phyloP scores from a whole-genome alignment of 2,888 invertebrate species.

The Amphipyra berbera region DNA sequence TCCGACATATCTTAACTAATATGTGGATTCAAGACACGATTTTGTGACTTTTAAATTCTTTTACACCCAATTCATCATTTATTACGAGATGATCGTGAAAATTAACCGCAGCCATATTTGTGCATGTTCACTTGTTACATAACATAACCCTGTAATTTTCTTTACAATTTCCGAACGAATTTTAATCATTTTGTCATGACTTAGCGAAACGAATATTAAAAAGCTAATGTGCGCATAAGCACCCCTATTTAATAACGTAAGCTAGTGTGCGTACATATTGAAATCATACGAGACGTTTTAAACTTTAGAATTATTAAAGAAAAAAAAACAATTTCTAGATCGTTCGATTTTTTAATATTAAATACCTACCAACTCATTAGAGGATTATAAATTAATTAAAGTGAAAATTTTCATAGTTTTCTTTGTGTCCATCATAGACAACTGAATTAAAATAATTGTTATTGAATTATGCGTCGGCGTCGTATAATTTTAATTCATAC shows the following conservation, averaged over 20 bases:
- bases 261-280: constrained; percentile 23
- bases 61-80: not conserved
- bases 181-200: constrained; percentile 59
- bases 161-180: constrained; percentile 51
- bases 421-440: too few relatives aligned
- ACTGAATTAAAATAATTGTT: not conserved
- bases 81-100: constrained; percentile 11
- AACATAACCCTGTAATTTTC: constrained; percentile 72
- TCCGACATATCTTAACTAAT: not conserved
- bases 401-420: too few relatives aligned
- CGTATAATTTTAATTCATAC: constrained; percentile 42
- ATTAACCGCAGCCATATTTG: constrained; percentile 31
- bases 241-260: constrained; percentile 62
- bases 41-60: too few relatives aligned
- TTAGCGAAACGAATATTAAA: constrained; percentile 62
- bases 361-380: not conserved
- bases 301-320: not conserved
- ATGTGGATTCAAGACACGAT: constrained; percentile 8
- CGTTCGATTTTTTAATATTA: too few relatives aligned
- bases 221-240: constrained; percentile 67
- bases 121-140: constrained; percentile 49
- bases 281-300: constrained; percentile 30
- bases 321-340: too few relatives aligned
- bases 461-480: constrained; percentile 9
- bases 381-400: not conserved